A percentile compares a stretch with the other conserved stretches of the same genome.
These are phyloP conservation scores for Onychomys arenicola DNA, from an alignment of 2,797 vertebrate genomes.

Conservation along the genomic window DNA sequence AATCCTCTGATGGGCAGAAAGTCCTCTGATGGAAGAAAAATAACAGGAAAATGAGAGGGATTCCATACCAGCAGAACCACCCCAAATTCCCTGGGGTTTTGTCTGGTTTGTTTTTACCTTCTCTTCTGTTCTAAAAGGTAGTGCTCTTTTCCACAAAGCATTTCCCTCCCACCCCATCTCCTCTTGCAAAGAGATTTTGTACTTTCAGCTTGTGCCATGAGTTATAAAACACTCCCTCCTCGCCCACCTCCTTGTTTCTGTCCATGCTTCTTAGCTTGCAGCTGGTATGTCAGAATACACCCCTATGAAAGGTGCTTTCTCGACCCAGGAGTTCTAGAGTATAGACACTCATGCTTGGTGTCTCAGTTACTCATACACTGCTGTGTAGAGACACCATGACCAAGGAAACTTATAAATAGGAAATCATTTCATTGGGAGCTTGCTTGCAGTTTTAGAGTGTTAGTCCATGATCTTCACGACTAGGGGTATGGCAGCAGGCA, in stretches of 20 bases:
- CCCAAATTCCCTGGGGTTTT: not conserved
- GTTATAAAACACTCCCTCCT: not conserved
- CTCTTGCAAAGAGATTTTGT: slow-evolving; percentile 16
- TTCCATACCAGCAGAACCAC: not conserved
- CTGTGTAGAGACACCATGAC: not conserved
- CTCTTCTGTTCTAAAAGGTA: not conserved
- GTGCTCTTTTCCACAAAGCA: not conserved
- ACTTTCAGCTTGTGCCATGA: slow-evolving; percentile 10
- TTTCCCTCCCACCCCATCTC: slow-evolving; percentile 36
- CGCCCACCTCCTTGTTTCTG: not conserved
- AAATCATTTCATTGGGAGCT: not conserved
- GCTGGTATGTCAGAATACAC: not conserved
- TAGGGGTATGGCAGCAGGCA: not conserved
- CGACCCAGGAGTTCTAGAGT: not conserved
- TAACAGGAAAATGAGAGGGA: not conserved
- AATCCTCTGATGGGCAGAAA: not conserved
- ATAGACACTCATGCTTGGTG: not conserved
- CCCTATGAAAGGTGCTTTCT: accelerated
- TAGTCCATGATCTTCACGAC: not conserved
- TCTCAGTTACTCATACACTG: not conserved
- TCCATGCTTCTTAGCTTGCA: not conserved
- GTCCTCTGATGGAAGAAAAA: not conserved
- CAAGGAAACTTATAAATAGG: not conserved
- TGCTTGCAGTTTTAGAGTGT: not conserved
- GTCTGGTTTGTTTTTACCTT: not conserved